phyloP scores from a whole-genome alignment of 2,113 vertebrate genomes.

The Apistogramma diplotaenia region DNA sequence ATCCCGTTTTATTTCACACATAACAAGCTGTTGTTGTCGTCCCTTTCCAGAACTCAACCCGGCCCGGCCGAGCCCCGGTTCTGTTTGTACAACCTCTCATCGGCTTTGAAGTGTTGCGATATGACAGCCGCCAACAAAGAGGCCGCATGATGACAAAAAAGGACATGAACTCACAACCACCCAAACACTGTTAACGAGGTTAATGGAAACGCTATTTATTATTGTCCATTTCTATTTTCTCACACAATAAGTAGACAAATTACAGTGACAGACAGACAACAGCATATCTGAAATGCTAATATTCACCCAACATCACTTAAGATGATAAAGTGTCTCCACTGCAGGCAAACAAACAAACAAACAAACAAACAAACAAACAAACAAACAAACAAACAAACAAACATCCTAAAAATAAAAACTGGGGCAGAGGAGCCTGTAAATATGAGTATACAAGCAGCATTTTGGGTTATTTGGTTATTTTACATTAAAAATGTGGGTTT shows the following conservation, averaged over 20 bases:
- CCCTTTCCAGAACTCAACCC: background rate
- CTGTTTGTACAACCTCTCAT: slow-evolving; percentile 46
- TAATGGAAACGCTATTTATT: background rate
- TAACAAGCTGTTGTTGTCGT: slow-evolving; percentile 26
- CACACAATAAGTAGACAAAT: background rate
- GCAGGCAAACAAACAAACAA: no score
- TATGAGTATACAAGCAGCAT: background rate
- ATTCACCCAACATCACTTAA: background rate
- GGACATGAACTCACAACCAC: slow-evolving; percentile 4
- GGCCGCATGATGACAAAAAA: background rate
- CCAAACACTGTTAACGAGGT: background rate
- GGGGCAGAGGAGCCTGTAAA: fast-evolving
- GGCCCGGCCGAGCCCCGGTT: background rate
- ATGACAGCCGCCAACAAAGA: slow-evolving; percentile 17
- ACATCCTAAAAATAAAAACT: background rate
- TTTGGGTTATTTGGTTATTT: background rate
- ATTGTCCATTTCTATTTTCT: fast-evolving
- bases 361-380: no score
- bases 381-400: no score
- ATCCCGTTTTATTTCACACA: slow-evolving; percentile 33
- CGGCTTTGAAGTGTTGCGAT: slow-evolving; percentile 40
- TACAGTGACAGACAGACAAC: background rate
- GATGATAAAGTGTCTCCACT: background rate
- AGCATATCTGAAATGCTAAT: background rate
- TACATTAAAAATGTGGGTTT: background rate